phyloP scores from a whole-genome alignment of 2,888 invertebrate species.

The Alloscopus bannaensis region DNA sequence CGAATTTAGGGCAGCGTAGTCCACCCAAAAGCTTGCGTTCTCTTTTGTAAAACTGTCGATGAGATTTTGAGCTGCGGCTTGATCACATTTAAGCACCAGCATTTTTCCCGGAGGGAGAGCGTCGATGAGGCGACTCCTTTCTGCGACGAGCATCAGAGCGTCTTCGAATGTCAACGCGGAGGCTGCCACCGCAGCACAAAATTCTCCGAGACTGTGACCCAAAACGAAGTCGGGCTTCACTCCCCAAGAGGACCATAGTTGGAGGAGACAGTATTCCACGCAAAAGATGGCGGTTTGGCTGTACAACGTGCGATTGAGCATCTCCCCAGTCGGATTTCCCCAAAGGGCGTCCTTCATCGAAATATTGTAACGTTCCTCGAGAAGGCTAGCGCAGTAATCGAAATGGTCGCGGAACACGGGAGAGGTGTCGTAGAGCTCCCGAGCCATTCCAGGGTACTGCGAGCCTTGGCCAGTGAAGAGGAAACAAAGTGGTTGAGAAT shows the following conservation, averaged over 20 bases:
- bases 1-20: constrained; percentile 60
- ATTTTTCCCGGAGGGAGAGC: constrained; percentile 41
- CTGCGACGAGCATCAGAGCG: constrained; percentile 54
- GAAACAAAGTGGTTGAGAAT: constrained; percentile 50
- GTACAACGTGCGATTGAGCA: constrained; percentile 33
- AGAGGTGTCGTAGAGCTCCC: constrained; percentile 31
- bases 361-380: constrained; percentile 6
- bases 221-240: constrained; percentile 54
- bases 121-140: constrained; percentile 45
- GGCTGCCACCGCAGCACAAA: constrained; percentile 52
- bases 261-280: constrained; percentile 46
- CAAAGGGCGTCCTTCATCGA: constrained; percentile 27
- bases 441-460: constrained; percentile 54
- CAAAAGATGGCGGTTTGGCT: constrained; percentile 59
- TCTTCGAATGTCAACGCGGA: constrained; percentile 44
- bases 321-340: not conserved
- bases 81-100: constrained; percentile 22
- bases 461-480: constrained; percentile 50
- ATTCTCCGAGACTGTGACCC: constrained; percentile 65
- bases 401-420: constrained; percentile 32
- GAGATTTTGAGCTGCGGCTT: not conserved
- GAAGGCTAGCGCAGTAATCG: constrained; percentile 15
- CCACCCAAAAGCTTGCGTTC: constrained; percentile 15
- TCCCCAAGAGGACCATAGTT: constrained; percentile 52
- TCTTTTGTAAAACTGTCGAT: not conserved